These are phyloP conservation scores for Nasonia longicornis DNA, from an alignment of 1,140 invertebrate species.

Conservation along the genomic window DNA sequence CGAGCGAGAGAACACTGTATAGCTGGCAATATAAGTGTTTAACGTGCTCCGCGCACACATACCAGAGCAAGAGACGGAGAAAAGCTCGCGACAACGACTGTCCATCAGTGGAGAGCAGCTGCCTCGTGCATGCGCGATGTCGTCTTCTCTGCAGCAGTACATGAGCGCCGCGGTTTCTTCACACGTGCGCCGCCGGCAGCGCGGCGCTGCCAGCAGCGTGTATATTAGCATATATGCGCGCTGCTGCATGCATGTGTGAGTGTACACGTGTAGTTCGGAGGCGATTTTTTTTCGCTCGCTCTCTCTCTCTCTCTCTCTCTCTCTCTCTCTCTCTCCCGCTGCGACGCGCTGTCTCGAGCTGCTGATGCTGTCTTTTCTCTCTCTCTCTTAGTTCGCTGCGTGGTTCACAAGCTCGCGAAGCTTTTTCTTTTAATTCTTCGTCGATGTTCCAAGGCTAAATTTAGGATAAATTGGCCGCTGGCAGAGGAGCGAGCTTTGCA, in stretches of 20 bases:
- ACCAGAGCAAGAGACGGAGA: not conserved
- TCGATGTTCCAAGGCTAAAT: no score
- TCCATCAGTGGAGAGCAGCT: not conserved
- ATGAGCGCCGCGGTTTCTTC: slow-evolving; percentile 40
- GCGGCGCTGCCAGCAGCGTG: not conserved
- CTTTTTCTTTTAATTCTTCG: not conserved
- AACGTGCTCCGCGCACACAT: not conserved
- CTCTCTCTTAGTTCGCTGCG: no score
- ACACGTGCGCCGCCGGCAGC: slow-evolving; percentile 21
- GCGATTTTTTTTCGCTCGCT: not conserved
- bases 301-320: no score
- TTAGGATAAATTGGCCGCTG: no score
- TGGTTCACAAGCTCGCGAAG: not conserved
- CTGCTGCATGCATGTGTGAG: not conserved
- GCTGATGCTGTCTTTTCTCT: no score
- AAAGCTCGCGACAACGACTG: slow-evolving; percentile 1
- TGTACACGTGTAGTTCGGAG: not conserved
- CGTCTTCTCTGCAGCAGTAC: slow-evolving; percentile 14
- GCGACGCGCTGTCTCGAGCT: not conserved
- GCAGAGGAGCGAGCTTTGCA: no score
- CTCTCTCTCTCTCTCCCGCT: not conserved
- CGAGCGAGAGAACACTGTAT: not conserved
- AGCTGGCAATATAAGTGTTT: not conserved
- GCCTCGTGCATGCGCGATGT: slow-evolving; percentile 34
- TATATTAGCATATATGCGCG: slow-evolving; percentile 12